Base-by-base conservation (phyloP, 2,888 invertebrate species). In the Sepiola atlantica region DNA sequence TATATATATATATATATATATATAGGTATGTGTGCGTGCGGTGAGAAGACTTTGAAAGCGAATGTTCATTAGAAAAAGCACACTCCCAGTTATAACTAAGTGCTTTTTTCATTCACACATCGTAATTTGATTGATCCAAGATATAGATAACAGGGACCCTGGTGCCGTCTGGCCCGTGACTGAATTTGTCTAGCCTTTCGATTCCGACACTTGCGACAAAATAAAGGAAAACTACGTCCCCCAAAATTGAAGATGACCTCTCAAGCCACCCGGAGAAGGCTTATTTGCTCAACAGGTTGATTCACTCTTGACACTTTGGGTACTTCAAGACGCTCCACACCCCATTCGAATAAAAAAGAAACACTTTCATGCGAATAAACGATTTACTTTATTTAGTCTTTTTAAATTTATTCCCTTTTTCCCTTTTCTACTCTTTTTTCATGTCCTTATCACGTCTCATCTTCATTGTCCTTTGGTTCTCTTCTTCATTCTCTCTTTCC, bases 161-260 rank as follows among this genome's bases (percentile, higher is more conserved):
- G 77, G 77, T 28, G 77, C 77, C 77, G 77, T 77, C 77, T 77
- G 77, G 77, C 77, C 77, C 77, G n/a, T 77, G 77, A 77, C 77
- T 10, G 28, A 77, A 12, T n/a, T 77, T 18, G 14, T 77, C 77
- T 12, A 28, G 28, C 8, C 12, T 18, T n/a, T n/a, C 77, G n/a
- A 77, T 77, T n/a, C 77, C n/a, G 77, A 16, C n/a, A n/a, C 77
- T 77, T 77, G 28, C 77, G 14, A n/a, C 77, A 77, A 77, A 77
- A 77, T 77, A 77, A 77, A 77, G 77, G 28, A 77, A 77, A 77
- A 12, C n/a, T 77, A 28, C 77, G n/a, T n/a, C 77, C 77, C 8
- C 12, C n/a, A 28, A 28, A 77, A 77, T 77, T 77, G n/a, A 77
- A 77, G 77, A 77, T 77, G 77, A 77, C 77, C 77, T 16, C 77